These are phyloP conservation scores for Sorex maritimensis DNA, from an alignment of 2,797 vertebrate species.

Conservation along the genomic window DNA sequence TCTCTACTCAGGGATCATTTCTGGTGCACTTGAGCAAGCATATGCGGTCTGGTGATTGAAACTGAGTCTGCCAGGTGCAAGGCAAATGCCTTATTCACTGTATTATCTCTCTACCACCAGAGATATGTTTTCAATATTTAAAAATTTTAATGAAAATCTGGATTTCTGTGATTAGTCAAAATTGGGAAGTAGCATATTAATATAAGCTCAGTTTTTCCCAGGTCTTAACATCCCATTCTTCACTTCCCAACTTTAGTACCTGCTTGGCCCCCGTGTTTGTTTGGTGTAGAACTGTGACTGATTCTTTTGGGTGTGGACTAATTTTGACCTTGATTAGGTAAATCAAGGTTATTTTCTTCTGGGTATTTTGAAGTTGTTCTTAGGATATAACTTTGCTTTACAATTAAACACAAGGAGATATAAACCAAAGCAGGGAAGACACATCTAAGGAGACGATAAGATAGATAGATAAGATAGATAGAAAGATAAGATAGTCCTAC, in stretches of 20 bases:
- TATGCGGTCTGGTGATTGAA: too few species aligned
- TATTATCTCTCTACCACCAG: too few species aligned
- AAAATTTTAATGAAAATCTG: not conserved
- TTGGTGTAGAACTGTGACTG: not conserved
- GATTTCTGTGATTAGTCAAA: not conserved
- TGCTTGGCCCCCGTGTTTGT: not conserved
- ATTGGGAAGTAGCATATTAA: not conserved
- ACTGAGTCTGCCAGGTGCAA: too few species aligned
- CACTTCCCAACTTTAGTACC: not conserved
- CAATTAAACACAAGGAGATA: not conserved
- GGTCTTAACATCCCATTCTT: not conserved
- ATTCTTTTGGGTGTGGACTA: not conserved
- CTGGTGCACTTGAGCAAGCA: too few species aligned
- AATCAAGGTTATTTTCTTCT: not conserved
- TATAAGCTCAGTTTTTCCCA: not conserved
- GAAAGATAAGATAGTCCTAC: too few species aligned
- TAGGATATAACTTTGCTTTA: not conserved
- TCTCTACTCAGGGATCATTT: too few species aligned
- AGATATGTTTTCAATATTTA: constrained; percentile 4
- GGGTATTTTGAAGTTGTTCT: not conserved
- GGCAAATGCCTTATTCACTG: not conserved
- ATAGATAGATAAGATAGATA: not conserved
- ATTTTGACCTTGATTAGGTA: not conserved
- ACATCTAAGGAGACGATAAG: not conserved
- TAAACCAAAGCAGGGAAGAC: not conserved